phyloP scores from a whole-genome alignment of 2,888 invertebrate genomes.

The Cynaeus angustus region DNA sequence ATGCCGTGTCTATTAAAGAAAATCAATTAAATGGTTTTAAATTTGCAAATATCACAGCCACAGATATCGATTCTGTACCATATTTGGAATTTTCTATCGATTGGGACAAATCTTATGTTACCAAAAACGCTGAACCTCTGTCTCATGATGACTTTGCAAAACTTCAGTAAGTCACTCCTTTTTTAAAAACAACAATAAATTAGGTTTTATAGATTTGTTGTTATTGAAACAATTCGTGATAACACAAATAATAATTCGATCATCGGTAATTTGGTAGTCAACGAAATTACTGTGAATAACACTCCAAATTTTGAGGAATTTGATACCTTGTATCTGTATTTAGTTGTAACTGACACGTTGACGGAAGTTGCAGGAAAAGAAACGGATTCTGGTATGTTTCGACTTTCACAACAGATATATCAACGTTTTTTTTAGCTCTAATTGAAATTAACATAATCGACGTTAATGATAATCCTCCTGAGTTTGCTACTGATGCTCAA shows the following conservation, averaged over 20 bases:
- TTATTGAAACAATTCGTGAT: constrained; percentile 55
- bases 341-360: constrained; percentile 59
- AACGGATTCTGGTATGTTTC: constrained; percentile 72
- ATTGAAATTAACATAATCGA: constrained; percentile 77
- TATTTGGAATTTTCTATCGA: constrained; percentile 75
- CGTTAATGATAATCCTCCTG: constrained; percentile 78
- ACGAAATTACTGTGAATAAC: constrained; percentile 36
- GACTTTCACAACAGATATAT: neutral
- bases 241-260: constrained; percentile 8
- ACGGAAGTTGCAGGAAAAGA: constrained; percentile 71
- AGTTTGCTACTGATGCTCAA: constrained; percentile 72
- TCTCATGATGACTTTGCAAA: constrained; percentile 65
- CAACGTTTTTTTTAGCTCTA: constrained; percentile 69
- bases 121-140: constrained; percentile 74
- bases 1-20: constrained; percentile 73
- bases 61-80: constrained; percentile 77
- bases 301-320: constrained; percentile 62
- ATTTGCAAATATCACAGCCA: constrained; percentile 71
- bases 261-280: constrained; percentile 46
- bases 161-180: constrained; percentile 24
- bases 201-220: constrained; percentile 61
- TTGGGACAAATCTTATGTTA: constrained; percentile 76
- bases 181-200: neutral
- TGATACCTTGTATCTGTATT: constrained; percentile 57
- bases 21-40: constrained; percentile 72